Conservation (phyloP, 2,113 vertebrate species). For the Cebus imitator region DNA sequence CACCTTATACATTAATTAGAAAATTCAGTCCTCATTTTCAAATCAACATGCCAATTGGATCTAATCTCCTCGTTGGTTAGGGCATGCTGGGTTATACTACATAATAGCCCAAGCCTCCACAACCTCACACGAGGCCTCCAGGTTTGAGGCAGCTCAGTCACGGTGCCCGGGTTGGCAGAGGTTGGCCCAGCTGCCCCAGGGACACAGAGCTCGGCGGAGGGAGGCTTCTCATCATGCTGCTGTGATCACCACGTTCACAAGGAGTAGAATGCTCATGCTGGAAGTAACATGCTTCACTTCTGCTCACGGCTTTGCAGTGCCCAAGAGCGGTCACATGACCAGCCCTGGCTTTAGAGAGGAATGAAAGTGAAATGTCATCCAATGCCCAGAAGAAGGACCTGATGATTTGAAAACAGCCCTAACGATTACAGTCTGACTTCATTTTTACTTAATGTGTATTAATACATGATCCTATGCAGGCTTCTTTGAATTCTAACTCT, state of each 20-base stretch:
- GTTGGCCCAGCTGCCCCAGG: background rate
- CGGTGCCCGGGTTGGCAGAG: background rate
- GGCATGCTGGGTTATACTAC: background rate
- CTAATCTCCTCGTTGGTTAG: background rate
- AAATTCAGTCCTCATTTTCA: background rate
- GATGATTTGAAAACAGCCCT: fast-evolving
- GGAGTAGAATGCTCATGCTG: no score
- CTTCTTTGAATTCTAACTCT: background rate
- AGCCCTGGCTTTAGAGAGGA: background rate
- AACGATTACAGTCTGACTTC: fast-evolving
- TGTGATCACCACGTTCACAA: no score
- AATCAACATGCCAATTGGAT: background rate
- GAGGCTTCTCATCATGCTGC: background rate
- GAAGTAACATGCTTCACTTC: fast-evolving
- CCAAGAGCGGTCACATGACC: background rate
- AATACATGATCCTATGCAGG: fast-evolving
- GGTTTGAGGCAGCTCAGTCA: no score
- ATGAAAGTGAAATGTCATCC: background rate
- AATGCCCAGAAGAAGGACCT: background rate
- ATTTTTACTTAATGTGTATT: fast-evolving
- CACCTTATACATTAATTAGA: background rate
- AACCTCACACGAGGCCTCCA: background rate
- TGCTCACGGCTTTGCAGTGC: background rate
- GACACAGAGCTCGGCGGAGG: background rate
- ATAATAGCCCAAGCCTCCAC: background rate